Base-by-base conservation (phyloP, 2,797 vertebrate genomes). In the Prunella strophiata region DNA sequence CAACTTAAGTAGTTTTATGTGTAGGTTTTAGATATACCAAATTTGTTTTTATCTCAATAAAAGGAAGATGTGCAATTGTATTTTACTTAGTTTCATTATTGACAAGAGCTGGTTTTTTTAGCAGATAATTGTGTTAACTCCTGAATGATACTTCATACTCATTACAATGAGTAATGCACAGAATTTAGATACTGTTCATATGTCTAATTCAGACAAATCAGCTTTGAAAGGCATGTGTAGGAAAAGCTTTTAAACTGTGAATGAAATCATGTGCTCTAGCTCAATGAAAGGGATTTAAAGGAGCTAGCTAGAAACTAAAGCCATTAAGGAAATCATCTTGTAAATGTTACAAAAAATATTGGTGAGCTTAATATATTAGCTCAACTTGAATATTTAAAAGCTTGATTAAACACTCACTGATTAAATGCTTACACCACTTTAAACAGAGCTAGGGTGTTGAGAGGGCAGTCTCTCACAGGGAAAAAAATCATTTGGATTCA, bases 151-250 rank as follows among this genome's bases (percentile, higher is more conserved):
- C 79, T 58, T 82, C 80, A 16, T 95, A 36, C 36, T 36, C 36
- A 36, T 36, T 36, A 36, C 9, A 91, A 87, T 90, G 75, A 96
- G 65, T 93, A 91, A 91, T 80, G 61, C 96, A 47, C 71, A 68
- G 30, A 76, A 92, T 97, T 80, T 93, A 90, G 93, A 76, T 92
- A 66, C 70, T 29, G 25, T 85, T 82, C 82, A 32, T 84, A 51
- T 85, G 32, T 70, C 62, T 96, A 93, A 87, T 82, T 89, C 54
- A 42, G 85, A 51, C 78, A 78, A 97, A 89, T 59, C 55, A 79
- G 55, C 72, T 94, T 95, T 96, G 94, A 95, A 96, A 97, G 84
- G 68, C 89, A 73, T 68, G 63, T 25, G 47, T 85, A 81, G 85
- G 55, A 88, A 86, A 75, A 80, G 73, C 76, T 91, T 96, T 86